Evolutionary conservation across 2,113 vertebrate species (phyloP).

Genomic region (Platichthys stellatus): DNA sequence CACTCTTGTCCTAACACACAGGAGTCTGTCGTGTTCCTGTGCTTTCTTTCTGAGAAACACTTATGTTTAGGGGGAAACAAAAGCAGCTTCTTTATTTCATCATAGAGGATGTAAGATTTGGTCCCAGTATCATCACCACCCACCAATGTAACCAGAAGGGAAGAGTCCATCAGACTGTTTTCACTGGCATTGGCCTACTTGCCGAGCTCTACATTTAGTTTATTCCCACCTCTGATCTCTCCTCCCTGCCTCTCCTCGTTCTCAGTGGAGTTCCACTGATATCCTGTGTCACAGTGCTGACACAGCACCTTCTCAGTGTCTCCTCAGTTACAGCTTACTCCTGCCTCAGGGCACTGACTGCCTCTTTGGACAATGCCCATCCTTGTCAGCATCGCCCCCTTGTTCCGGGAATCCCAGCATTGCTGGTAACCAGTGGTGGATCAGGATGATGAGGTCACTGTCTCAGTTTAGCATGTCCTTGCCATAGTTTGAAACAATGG

Average conservation of each 20-base stretch:
- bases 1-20: slow-evolving; percentile 9
- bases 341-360: slow-evolving; percentile 59
- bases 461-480: slow-evolving; percentile 68
- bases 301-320: slow-evolving; percentile 73
- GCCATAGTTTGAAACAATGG: slow-evolving; percentile 71
- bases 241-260: slow-evolving; percentile 41
- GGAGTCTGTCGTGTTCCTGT: neutral
- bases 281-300: slow-evolving; percentile 75
- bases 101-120: neutral
- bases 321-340: slow-evolving; percentile 59
- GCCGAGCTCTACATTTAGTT: slow-evolving; percentile 16
- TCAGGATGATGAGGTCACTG: slow-evolving; percentile 77
- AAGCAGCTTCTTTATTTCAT: neutral
- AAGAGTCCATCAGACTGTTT: neutral
- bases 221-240: slow-evolving; percentile 32
- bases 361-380: slow-evolving; percentile 80
- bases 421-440: slow-evolving; percentile 80
- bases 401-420: slow-evolving; percentile 79
- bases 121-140: slow-evolving; percentile 4
- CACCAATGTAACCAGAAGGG: slow-evolving; percentile 13
- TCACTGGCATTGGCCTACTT: slow-evolving; percentile 59
- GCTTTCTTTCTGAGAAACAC: slow-evolving; percentile 11
- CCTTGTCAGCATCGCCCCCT: slow-evolving; percentile 78
- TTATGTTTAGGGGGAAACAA: neutral
- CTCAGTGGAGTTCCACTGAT: slow-evolving; percentile 67